A percentile compares a stretch with the other conserved stretches of the same genome.
Evolutionary conservation across 2,888 invertebrate species (phyloP).

Genomic region (Anorthoa munda): DNA sequence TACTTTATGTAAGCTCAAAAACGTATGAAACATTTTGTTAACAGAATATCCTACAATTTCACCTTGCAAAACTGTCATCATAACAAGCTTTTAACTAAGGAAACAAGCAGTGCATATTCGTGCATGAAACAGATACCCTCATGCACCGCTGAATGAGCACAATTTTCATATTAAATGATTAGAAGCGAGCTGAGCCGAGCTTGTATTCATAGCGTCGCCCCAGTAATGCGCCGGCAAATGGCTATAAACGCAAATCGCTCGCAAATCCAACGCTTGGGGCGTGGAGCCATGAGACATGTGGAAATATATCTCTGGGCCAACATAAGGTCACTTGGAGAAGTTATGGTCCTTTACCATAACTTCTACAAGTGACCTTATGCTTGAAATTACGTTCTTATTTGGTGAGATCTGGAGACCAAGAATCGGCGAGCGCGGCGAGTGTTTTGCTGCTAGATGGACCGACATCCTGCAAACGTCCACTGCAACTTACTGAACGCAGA

Average conservation of each 20-base stretch:
- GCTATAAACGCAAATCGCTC: slow-evolving; percentile 70
- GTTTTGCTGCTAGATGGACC: neutral
- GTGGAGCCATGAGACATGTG: slow-evolving; percentile 32
- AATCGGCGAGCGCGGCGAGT: neutral
- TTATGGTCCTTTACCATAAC: too few relatives aligned
- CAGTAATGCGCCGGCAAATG: slow-evolving; percentile 56
- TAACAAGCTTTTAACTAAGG: neutral
- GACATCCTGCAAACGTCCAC: neutral
- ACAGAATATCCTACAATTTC: neutral
- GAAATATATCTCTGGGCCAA: too few relatives aligned
- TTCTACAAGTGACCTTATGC: too few relatives aligned
- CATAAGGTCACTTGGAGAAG: neutral
- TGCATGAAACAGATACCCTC: slow-evolving; percentile 41
- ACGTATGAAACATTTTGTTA: neutral
- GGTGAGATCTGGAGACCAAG: too few relatives aligned
- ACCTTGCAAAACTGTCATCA: neutral
- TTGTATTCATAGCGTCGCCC: slow-evolving; percentile 55
- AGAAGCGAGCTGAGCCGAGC: slow-evolving; percentile 44
- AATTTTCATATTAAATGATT: slow-evolving; percentile 67
- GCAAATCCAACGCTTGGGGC: slow-evolving; percentile 59
- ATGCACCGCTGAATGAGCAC: slow-evolving; percentile 42
- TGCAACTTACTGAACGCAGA: neutral
- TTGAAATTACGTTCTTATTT: too few relatives aligned
- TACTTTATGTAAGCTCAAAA: too few relatives aligned
- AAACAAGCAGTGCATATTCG: neutral